Evolutionary conservation across 2,113 vertebrate genomes (phyloP).

Genomic region (Odocoileus virginianus): DNA sequence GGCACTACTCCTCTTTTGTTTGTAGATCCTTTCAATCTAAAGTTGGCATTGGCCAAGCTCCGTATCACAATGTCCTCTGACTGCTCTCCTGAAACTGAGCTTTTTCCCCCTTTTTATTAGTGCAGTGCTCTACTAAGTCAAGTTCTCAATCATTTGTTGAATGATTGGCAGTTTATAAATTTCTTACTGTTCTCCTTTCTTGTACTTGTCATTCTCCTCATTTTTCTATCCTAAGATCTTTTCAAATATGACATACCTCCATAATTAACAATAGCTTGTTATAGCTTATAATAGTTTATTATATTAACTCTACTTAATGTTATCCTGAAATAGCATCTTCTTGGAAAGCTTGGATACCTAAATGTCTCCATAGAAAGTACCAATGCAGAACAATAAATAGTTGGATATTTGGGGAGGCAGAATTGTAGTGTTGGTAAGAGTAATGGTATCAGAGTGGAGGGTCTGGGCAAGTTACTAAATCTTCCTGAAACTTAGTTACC

Average conservation of each 20-base stretch:
- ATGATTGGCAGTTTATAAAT: neutral
- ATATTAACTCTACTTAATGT: neutral
- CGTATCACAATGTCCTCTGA: neutral
- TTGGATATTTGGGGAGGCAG: neutral
- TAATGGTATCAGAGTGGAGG: neutral
- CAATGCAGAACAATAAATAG: neutral
- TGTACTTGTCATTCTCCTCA: neutral
- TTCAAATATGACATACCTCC: neutral
- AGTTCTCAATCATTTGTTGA: conserved; percentile 2
- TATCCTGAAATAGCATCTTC: neutral
- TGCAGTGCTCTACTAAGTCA: neutral
- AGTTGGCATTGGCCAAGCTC: neutral
- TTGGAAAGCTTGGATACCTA: neutral
- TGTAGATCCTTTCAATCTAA: neutral
- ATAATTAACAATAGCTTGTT: neutral
- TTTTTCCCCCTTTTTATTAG: neutral
- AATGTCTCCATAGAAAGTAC: neutral
- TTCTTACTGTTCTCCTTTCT: neutral
- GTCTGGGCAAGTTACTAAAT: neutral
- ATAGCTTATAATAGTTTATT: neutral
- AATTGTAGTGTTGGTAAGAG: neutral
- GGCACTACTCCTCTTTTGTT: neutral
- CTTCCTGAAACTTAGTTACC: neutral
- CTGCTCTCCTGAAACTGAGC: neutral
- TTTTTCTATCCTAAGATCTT: neutral